Conservation (phyloP, 2,797 vertebrate genomes). For the Pseudocheirus occidentalis region DNA sequence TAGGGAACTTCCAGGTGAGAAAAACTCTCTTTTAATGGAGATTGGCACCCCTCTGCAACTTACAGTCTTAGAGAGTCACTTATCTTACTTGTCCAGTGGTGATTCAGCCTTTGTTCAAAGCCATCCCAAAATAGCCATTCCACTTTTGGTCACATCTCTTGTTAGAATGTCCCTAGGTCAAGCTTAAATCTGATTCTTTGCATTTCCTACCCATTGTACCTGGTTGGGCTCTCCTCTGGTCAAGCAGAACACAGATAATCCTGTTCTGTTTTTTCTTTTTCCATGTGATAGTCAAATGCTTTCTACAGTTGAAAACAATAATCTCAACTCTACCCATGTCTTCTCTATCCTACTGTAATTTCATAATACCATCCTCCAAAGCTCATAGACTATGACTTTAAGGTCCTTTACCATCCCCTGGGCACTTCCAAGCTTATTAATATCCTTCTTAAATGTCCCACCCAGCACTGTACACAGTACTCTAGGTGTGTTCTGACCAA, state of each 20-base stretch:
- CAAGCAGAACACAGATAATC: not conserved
- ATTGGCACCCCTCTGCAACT: no score
- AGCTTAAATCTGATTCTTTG: not conserved
- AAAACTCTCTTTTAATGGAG: no score
- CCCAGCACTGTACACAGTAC: not conserved
- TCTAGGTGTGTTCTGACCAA: not conserved
- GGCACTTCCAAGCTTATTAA: not conserved
- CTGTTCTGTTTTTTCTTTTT: not conserved
- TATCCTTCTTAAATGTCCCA: not conserved
- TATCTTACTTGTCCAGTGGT: no score
- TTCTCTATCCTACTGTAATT: not conserved
- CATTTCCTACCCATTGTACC: not conserved
- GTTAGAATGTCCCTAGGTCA: no score
- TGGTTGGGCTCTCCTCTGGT: not conserved
- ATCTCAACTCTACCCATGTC: not conserved
- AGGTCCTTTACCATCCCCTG: not conserved
- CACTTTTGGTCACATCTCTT: no score
- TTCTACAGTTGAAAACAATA: not conserved
- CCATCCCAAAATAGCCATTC: no score
- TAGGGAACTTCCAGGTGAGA: no score
- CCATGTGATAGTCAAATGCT: not conserved
- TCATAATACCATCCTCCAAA: not conserved
- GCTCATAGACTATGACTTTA: not conserved
- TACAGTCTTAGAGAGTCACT: no score
- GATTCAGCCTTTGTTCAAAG: no score